Evolutionary conservation across 2,113 vertebrate species (phyloP).

Genomic region (Strix uralensis): DNA sequence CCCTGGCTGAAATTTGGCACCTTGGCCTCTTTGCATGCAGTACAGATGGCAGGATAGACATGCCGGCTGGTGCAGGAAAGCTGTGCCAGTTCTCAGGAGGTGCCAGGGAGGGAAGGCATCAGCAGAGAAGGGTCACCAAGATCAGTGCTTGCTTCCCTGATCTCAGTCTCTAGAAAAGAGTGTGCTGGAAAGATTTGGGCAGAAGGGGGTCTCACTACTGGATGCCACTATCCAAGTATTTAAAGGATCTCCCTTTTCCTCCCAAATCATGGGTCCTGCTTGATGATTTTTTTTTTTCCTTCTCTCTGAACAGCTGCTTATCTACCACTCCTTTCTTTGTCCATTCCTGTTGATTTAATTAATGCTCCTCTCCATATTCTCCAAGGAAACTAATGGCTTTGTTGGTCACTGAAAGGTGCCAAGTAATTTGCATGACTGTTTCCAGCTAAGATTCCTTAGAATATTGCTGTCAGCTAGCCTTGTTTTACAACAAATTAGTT

Average conservation of each 20-base stretch:
- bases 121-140: conserved; percentile 11
- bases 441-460: background rate
- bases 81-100: conserved; percentile 21
- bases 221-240: background rate
- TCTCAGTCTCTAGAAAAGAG: background rate
- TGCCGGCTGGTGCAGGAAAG: background rate
- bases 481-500: conserved; percentile 18
- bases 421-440: background rate
- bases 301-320: background rate
- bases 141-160: background rate
- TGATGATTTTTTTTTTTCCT: background rate
- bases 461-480: background rate
- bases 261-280: background rate
- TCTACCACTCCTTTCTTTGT: background rate
- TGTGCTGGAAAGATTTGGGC: background rate
- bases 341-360: conserved; percentile 12
- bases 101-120: background rate
- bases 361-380: background rate
- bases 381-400: conserved; percentile 14
- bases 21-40: background rate
- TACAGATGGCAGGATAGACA: conserved; percentile 56
- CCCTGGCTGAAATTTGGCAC: conserved; percentile 42
- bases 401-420: conserved; percentile 8
- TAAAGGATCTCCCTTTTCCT: background rate
- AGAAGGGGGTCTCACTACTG: background rate